These are phyloP conservation scores for Cordilura impudica DNA, from an alignment of 2,888 invertebrate species.

Conservation along the genomic window DNA sequence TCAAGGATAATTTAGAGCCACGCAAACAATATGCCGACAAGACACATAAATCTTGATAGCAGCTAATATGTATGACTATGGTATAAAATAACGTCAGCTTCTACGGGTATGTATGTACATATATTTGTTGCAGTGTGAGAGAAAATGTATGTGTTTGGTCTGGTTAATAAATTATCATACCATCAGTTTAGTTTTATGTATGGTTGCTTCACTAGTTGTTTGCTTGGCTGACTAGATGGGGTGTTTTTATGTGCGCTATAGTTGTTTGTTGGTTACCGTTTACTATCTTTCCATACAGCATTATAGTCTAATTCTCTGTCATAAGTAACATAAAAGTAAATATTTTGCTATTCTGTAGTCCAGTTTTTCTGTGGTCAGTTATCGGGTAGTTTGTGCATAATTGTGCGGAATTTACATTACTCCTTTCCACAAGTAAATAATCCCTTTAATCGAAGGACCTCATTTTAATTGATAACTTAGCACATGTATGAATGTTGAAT, in stretches of 20 bases:
- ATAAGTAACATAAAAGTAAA: slow-evolving; percentile 35
- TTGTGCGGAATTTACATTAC: too few relatives aligned
- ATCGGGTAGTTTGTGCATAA: too few relatives aligned
- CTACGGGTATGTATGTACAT: slow-evolving; percentile 1
- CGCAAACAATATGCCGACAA: slow-evolving; percentile 64
- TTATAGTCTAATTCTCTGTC: slow-evolving; percentile 37
- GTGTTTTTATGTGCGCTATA: neutral
- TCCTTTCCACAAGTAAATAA: too few relatives aligned
- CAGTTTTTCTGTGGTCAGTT: neutral
- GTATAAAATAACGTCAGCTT: neutral
- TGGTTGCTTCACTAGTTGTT: slow-evolving; percentile 22
- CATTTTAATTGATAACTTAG: too few relatives aligned
- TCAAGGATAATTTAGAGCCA: slow-evolving; percentile 66
- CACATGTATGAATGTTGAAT: too few relatives aligned
- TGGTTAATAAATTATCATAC: slow-evolving; percentile 65
- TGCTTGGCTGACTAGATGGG: slow-evolving; percentile 4
- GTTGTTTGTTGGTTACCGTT: slow-evolving; percentile 18
- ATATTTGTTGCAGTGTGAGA: too few relatives aligned
- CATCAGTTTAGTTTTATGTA: slow-evolving; percentile 57
- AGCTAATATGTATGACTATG: slow-evolving; percentile 55
- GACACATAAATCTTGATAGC: slow-evolving; percentile 65
- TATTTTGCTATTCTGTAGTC: neutral
- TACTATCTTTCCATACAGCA: slow-evolving; percentile 6
- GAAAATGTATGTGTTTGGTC: slow-evolving; percentile 48
- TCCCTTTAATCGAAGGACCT: too few relatives aligned